Base-by-base conservation (phyloP, 1,140 invertebrate genomes). In the Heliconius nattereri region DNA sequence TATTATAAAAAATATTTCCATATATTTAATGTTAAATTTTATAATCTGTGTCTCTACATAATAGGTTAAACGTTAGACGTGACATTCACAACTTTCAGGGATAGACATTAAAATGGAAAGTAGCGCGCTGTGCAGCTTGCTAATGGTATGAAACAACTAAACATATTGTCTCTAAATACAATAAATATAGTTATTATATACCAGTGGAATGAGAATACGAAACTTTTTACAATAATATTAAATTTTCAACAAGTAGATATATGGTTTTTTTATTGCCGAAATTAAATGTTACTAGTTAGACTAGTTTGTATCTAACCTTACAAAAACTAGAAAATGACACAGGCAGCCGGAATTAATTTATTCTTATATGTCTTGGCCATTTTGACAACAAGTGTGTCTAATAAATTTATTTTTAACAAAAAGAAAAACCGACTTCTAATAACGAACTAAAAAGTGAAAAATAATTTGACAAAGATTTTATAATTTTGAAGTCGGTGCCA, bases 81-180 rank as follows among this genome's bases (percentile, higher is more conserved):
- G 76, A 74, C 73, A 78, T 74, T 78, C 78, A 70, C 78, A 71
- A 74, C 72, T 78, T 74, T 78, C 54, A 78, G 78, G 73, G 70
- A 71, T 71, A 37, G 57, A 26, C 37, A 49, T 78, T 74, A 73
- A 26, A 78, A 74, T 78, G 78, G 78, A 78, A 77, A 77, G 76
- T 72, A 54, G 76, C 40, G 70, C 70, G 72, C 37, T 32, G 29
- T 73, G 52, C 54, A 57, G 71, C 71, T 29, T 78, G 71, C 54
- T 74, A 78, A 78, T 74, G 78, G 71, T 70, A 54, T 78, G 72
- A 74, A 66, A 49, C 52, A 70, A 35, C 57, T 49, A 6, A 45
- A 19, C 37, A 57, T 49, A 78, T 78, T 73, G 35, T 78, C 13
- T 72, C 3, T 71, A 71, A 35, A 76, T n/a, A 52, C 26, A 16